phyloP scores from a whole-genome alignment of 2,797 vertebrate species.

The Alfaro cultratus region DNA sequence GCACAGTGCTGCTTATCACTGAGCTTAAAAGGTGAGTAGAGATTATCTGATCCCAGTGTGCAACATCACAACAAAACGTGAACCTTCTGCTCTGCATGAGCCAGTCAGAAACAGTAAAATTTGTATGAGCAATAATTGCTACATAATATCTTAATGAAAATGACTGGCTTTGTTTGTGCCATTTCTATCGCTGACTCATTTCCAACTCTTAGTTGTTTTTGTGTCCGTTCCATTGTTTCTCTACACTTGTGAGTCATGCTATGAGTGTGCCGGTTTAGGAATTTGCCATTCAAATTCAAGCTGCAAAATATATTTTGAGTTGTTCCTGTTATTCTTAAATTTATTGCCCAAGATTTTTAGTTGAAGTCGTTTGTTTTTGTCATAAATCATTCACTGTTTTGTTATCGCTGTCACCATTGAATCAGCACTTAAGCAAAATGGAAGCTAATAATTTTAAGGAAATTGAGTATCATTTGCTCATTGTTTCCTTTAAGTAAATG shows the following conservation, averaged over 20 bases:
- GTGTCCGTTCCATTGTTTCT: neutral
- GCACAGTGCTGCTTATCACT: constrained; percentile 89
- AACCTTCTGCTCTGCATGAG: neutral
- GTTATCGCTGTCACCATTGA: neutral
- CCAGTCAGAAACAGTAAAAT: neutral
- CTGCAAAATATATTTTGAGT: neutral
- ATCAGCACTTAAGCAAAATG: neutral
- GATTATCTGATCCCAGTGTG: neutral
- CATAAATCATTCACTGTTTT: neutral
- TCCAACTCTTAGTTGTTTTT: neutral
- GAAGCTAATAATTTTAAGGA: neutral
- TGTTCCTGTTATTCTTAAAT: neutral
- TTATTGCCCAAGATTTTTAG: neutral
- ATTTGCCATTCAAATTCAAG: neutral
- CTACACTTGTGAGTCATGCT: neutral
- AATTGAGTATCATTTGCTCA: neutral
- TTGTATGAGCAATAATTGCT: neutral
- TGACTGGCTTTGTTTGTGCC: neutral
- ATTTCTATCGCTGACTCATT: constrained; percentile 1
- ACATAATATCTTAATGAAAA: neutral
- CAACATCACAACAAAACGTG: neutral
- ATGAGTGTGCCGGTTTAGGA: neutral
- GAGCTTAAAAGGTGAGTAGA: constrained; percentile 91
- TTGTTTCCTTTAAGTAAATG: neutral
- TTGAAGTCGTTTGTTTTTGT: neutral